Base-by-base conservation (phyloP, 2,888 invertebrate genomes). In the Protodeltote pygarga region DNA sequence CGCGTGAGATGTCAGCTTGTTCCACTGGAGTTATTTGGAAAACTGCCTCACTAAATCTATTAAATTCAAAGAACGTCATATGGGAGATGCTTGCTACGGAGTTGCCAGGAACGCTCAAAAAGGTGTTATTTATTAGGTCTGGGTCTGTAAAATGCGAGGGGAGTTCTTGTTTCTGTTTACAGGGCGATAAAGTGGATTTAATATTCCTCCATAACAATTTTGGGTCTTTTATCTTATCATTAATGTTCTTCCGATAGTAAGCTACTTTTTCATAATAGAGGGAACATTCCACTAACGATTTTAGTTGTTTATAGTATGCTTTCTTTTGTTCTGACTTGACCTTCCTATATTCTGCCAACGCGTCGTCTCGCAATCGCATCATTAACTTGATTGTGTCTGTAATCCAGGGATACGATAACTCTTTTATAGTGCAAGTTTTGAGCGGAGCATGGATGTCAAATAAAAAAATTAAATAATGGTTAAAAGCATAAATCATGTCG, bases 311-410 rank as follows among this genome's bases (percentile, higher is more conserved):
- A 5, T 45, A 51, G 9, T 41, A 51, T 0, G 5, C 2, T 28
- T 17, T 37, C 4, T 51, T 24, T 0, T 3, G 3, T 3, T 41
- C 28, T 3, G 38, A 38, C 5, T 6, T 1, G 5, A 19, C 25
- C 8, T 32, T 25, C 8, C 14, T 13, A 3, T 14, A 8, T 0
- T 10, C 9, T 3, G 42, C 41, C n/a, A n/a, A n/a, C n/a, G n/a
- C n/a, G 8, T 19, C 11, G 16, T 49, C 19, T 2, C 33, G n/a
- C 2, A 49, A 5, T 0, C 17, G 10, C 14, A 33, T 20, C 42
- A 49, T 49, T 1, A 48, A 8, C 5, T 16, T 33, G 8, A 50
- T 14, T 14, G 24, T 44, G 15, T 29, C 29, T 6, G 50, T 51
- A 2, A 45, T 14, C 50, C 50, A 51, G 0, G 45, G 50, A 0